Evolutionary conservation across 2,113 vertebrate species (phyloP).

Genomic region (Procapra przewalskii): DNA sequence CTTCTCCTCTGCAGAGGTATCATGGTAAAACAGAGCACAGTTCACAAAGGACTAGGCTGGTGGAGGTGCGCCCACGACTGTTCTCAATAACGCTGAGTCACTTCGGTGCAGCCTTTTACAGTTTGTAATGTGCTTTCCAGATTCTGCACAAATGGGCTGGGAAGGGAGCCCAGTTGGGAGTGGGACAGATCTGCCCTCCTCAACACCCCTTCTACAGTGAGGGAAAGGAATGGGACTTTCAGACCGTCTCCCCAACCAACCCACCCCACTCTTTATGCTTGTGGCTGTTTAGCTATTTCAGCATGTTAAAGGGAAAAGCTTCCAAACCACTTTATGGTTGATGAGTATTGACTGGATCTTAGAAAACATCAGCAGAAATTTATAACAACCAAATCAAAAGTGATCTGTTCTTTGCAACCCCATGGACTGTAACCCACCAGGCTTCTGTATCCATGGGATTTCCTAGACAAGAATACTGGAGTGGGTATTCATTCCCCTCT

Average conservation of each 20-base stretch:
- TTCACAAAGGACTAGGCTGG: not conserved
- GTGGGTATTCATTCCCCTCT: not conserved
- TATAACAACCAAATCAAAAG: not conserved
- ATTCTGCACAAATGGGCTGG: not conserved
- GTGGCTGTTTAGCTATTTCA: not conserved
- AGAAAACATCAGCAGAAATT: not conserved
- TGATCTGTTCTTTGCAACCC: rapidly evolving
- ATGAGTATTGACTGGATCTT: not conserved
- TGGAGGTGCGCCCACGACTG: not conserved
- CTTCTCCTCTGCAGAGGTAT: not conserved
- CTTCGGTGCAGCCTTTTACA: not conserved
- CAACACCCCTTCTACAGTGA: not conserved
- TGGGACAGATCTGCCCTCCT: not conserved
- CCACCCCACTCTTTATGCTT: not conserved
- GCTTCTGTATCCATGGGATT: not conserved
- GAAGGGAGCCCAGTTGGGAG: not conserved
- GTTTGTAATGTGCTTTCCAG: not conserved
- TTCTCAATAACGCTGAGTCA: not conserved
- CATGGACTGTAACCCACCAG: not conserved
- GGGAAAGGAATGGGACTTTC: not conserved
- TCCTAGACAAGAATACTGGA: not conserved
- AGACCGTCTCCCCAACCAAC: rapidly evolving
- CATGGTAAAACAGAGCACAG: rapidly evolving
- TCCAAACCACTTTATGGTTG: not conserved
- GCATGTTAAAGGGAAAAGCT: not conserved